These are phyloP conservation scores for Lithophane socia DNA, from an alignment of 2,888 invertebrate species.

Conservation along the genomic window DNA sequence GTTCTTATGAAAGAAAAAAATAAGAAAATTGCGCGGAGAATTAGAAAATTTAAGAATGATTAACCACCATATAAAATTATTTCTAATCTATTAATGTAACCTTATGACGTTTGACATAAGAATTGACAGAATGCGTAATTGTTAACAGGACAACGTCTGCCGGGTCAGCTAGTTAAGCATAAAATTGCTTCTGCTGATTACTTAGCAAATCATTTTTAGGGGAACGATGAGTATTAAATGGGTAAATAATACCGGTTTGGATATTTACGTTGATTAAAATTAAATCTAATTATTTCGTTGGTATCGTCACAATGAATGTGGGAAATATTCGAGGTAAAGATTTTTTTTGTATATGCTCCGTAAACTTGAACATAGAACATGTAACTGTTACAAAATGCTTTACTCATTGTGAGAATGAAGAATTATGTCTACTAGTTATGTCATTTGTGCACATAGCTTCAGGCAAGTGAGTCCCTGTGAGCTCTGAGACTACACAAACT, in stretches of 20 bases:
- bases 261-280: neutral
- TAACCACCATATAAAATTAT: no score
- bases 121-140: no score
- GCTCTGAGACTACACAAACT: slow-evolving; percentile 10
- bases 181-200: neutral
- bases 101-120: no score
- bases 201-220: neutral
- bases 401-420: neutral
- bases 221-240: neutral
- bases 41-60: no score
- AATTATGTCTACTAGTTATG: neutral
- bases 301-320: neutral
- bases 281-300: neutral
- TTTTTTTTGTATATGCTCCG: neutral
- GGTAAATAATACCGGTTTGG: neutral
- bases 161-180: no score
- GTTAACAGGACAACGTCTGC: no score
- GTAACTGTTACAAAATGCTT: neutral
- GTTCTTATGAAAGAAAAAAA: no score
- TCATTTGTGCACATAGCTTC: slow-evolving; percentile 11
- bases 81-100: no score
- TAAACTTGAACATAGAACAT: neutral
- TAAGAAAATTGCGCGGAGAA: no score
- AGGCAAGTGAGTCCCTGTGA: neutral
- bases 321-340: neutral